These are phyloP conservation scores for Seriola dumerili DNA, from an alignment of 2,113 vertebrate genomes.

Conservation along the genomic window DNA sequence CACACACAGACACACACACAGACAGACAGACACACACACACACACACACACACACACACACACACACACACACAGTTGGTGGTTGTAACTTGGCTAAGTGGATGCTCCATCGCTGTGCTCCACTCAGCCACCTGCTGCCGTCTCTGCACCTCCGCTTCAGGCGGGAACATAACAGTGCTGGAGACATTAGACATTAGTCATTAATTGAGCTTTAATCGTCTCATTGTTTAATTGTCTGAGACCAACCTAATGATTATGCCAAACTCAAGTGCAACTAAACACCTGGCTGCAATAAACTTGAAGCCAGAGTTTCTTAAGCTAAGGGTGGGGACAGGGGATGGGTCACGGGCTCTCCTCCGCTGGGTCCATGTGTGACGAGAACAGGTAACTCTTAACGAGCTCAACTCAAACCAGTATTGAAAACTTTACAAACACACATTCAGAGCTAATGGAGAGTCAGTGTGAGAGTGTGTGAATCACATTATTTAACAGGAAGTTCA, in stretches of 20 bases:
- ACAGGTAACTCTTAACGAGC: slow-evolving; percentile 67
- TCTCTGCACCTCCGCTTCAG: slow-evolving; percentile 50
- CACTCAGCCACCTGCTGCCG: slow-evolving; percentile 76
- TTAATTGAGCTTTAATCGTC: slow-evolving; percentile 74
- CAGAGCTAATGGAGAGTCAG: slow-evolving; percentile 12
- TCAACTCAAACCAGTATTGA: slow-evolving; percentile 24
- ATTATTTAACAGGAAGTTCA: neutral
- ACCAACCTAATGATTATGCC: slow-evolving; percentile 71
- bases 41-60: slow-evolving; percentile 9
- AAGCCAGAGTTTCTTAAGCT: slow-evolving; percentile 47
- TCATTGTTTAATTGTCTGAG: slow-evolving; percentile 78
- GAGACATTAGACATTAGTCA: slow-evolving; percentile 74
- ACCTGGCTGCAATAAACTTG: slow-evolving; percentile 73
- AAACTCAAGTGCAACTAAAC: slow-evolving; percentile 69
- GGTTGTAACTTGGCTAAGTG: slow-evolving; percentile 68
- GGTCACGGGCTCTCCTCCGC: slow-evolving; percentile 55
- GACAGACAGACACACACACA: too few species aligned
- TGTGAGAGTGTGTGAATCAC: neutral
- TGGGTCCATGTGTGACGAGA: slow-evolving; percentile 41
- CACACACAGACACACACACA: slow-evolving; percentile 53
- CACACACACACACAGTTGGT: slow-evolving; percentile 19
- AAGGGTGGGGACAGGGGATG: slow-evolving; percentile 45
- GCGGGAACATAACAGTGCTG: slow-evolving; percentile 52
- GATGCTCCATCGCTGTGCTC: slow-evolving; percentile 52
- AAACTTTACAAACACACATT: slow-evolving; percentile 53